Conservation (phyloP, 2,888 invertebrate species). For the Aplocera efformata region DNA sequence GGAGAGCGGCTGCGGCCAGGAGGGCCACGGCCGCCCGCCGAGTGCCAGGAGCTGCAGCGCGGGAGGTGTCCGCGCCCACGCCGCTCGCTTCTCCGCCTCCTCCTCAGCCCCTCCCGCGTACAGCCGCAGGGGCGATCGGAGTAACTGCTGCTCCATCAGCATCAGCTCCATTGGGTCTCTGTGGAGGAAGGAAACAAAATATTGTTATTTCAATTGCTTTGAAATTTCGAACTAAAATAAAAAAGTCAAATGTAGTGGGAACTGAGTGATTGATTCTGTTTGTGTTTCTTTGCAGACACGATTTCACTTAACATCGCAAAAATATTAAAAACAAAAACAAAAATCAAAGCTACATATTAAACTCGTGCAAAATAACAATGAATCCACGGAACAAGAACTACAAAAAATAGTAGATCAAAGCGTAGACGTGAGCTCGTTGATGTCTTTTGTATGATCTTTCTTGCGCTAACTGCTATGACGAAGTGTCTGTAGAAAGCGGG, state of each 20-base stretch:
- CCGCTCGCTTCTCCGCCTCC: conserved; percentile 79
- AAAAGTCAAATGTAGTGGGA: no score
- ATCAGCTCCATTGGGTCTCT: conserved; percentile 91
- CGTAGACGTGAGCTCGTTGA: conserved; percentile 17
- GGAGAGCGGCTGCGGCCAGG: conserved; percentile 91
- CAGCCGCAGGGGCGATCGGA: conserved; percentile 83
- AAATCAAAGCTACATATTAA: no score
- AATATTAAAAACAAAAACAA: no score
- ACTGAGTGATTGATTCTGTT: not conserved
- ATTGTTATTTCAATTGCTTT: no score
- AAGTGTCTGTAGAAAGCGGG: conserved; percentile 13
- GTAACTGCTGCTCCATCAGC: conserved; percentile 88
- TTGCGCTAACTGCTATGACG: conserved; percentile 12
- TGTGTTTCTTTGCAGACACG: no score
- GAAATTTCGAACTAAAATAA: no score
- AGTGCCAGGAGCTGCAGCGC: conserved; percentile 70
- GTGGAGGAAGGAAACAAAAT: conserved; percentile 45
- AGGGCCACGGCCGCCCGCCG: conserved; percentile 88
- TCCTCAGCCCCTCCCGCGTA: conserved; percentile 83
- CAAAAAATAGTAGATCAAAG: conserved; percentile 13
- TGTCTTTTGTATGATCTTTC: conserved; percentile 21
- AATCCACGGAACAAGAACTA: not conserved
- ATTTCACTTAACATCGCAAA: no score
- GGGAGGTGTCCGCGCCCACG: conserved; percentile 76
- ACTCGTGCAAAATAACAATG: no score